Base-by-base conservation (phyloP, 2,888 invertebrate genomes). In the Plebejus anna region DNA sequence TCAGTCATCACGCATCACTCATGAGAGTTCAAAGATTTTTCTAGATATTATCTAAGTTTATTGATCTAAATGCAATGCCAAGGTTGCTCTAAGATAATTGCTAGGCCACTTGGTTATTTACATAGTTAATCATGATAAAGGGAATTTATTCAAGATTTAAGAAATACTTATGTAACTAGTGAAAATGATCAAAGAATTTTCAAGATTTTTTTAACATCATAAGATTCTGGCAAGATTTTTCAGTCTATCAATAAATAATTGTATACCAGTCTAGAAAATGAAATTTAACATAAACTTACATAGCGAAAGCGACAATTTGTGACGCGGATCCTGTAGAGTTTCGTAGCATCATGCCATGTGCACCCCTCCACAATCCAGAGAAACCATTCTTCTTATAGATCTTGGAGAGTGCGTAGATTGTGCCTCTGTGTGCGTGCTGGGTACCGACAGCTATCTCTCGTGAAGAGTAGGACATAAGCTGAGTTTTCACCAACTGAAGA, bases 401-500 rank as follows among this genome's bases (percentile, higher is more conserved):
- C 82, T 94, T 94, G 42, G 81, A 86, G 32, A 97, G 87, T 0
- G 97, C 98, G 78, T 94, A 90, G 61, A 94, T 84, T 89, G 97
- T 96, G 9, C 97, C 96, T 32, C 89, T 89, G 84, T 98, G 97
- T 0, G 95, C 92, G 85, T 98, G 98, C 84, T 98, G 98, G 81
- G 97, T 96, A 0, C 98, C 98, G 2, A 98, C 98, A 2, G 98
- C 98, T 78, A 98, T 97, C 80, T 95, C 92, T 79, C 95, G 91
- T 0, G 96, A 96, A 1, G 97, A 96, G 87, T 96, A 95, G 0
- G 97, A 95, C 94, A 98, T 98, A 2, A 98, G 92, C 83, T 98
- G 98, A 0, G 97, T 98, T 90, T 98, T 98, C 0, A 98, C 96
- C 91, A 99, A 90, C 85, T 97, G 98, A 76, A 98, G 95, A 0